Conservation (phyloP, 2,113 vertebrate genomes). For the Amphiprion ocellaris region DNA sequence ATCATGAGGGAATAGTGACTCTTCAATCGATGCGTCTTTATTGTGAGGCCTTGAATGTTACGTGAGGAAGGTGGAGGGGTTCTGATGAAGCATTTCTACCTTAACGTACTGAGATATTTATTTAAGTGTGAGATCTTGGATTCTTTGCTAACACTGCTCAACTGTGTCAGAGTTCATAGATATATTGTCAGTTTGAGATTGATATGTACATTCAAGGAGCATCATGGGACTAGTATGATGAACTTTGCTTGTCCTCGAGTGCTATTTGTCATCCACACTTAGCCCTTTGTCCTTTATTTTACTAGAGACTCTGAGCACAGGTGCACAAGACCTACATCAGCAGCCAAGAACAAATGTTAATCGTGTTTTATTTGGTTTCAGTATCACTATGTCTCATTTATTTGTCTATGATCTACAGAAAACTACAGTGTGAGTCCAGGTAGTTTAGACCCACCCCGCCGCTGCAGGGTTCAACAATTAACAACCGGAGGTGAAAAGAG, state of each 20-base stretch:
- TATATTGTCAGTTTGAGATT: constrained; percentile 11
- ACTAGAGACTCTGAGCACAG: constrained; percentile 30
- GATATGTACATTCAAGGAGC: constrained; percentile 16
- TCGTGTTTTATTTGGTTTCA: neutral
- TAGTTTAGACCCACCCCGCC: neutral
- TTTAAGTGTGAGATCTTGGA: neutral
- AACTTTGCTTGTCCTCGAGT: constrained; percentile 20
- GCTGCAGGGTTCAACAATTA: constrained; percentile 8
- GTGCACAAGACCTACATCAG: rapidly evolving
- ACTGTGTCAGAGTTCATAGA: constrained; percentile 1
- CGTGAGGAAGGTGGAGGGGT: neutral
- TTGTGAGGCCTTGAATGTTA: neutral
- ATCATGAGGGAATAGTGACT: constrained; percentile 9
- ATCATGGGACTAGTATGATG: neutral
- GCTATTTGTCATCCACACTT: constrained; percentile 29
- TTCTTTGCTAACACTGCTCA: neutral
- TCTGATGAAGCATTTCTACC: neutral
- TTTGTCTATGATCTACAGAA: neutral
- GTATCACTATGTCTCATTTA: neutral
- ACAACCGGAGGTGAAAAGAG: neutral
- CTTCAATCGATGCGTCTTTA: neutral
- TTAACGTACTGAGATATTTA: neutral
- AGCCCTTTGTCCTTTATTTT: neutral
- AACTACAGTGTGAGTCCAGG: neutral
- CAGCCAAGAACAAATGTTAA: neutral